Base-by-base conservation (phyloP, 2,888 invertebrate genomes). In the Dexiosoma caninum region DNA sequence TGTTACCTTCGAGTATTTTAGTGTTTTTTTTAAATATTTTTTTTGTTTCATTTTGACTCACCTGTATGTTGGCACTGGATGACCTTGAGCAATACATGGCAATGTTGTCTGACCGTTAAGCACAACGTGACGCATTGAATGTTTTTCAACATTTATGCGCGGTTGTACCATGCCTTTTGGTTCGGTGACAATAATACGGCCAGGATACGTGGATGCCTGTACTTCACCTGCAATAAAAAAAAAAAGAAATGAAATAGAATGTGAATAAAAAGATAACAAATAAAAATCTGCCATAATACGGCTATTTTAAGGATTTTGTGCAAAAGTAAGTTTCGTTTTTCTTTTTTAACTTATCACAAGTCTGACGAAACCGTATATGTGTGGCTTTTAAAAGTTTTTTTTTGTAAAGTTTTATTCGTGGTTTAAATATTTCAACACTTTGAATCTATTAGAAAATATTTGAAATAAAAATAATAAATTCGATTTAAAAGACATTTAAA, bases 41-140 rank as follows among this genome's bases (percentile, higher is more conserved):
- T 27, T 27, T 27, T 27, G 6, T 30, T 8, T 10, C 87, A n/a
- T n/a, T n/a, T n/a, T n/a, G n/a, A n/a, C 91, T 91, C 88, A 94
- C 94, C 94, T 93, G 91, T 95, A 95, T 81, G 93, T 93, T 75
- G 95, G 95, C 78, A 95, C 94, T 4, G 95, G 95, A 92, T 94
- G 94, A 82, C 95, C 95, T 90, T 95, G 95, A 69, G 95, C 95
- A 32, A 94, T 94, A 89, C 95, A 95, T 53, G 95, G 94, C 84
- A 95, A 90, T 84, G 93, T 93, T 85, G 95, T 93, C 88, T 94
- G 94, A 80, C 94, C 94, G 40, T 95, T 95, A 79, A 93, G 92
- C 82, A 92, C 93, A 78, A 93, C 93, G 85, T 94, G 92, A 77
- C 94, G 92, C 84, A 92, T 92, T 85, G 93, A 92, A 87, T 94